Percentiles rank a stretch among this genome's conserved stretches.
Evolutionary conservation across 2,113 vertebrate species (phyloP).

Genomic region (Ailuropoda melanoleuca): DNA sequence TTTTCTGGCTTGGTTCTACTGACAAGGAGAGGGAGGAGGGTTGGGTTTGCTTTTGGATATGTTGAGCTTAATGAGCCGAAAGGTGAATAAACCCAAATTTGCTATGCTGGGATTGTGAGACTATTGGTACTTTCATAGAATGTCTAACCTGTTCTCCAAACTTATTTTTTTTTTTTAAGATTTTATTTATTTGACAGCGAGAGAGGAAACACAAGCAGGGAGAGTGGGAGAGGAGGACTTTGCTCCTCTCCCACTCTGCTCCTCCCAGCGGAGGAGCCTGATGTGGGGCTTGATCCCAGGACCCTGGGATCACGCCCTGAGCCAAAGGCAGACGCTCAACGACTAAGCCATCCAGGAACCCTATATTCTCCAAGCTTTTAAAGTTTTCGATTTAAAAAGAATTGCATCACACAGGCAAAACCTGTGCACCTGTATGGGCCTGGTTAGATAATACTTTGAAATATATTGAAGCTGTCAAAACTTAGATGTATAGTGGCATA

Average conservation of each 20-base stretch:
- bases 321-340: too few species aligned
- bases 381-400: background rate
- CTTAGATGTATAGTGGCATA: background rate
- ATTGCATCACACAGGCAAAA: background rate
- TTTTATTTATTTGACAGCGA: too few species aligned
- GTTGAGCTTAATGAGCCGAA: background rate
- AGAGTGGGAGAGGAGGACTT: too few species aligned
- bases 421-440: background rate
- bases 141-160: background rate
- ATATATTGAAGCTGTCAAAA: background rate
- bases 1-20: background rate
- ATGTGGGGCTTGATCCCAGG: too few species aligned
- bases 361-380: too few species aligned
- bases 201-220: too few species aligned
- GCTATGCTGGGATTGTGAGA: background rate
- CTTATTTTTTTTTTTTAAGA: too few species aligned
- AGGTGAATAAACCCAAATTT: background rate
- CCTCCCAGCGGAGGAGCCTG: too few species aligned
- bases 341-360: too few species aligned
- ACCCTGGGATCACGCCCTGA: too few species aligned
- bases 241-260: too few species aligned
- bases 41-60: background rate
- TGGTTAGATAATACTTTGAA: background rate
- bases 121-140: background rate
- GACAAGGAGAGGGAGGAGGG: background rate